phyloP scores from a whole-genome alignment of 30 jellyfish, hydroid and myxozoan species.

The Aurelia sp. region DNA sequence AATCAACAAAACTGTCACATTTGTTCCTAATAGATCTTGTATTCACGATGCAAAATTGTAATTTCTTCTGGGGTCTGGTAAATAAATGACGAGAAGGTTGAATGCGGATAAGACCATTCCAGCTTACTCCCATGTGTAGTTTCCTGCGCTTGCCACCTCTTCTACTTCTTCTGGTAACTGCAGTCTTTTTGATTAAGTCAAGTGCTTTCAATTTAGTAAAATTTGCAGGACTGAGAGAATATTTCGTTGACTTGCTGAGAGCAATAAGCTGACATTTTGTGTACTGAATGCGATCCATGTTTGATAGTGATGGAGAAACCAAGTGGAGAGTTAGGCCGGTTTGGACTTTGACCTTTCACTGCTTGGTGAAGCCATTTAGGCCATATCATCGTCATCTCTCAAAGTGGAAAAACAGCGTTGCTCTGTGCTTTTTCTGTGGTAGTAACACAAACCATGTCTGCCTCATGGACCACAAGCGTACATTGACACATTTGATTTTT shows the following conservation, averaged over 20 bases:
- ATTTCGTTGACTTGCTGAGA: too few species aligned
- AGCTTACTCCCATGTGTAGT: constrained; percentile 9
- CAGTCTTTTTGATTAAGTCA: constrained; percentile 1
- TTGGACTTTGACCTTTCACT: neutral
- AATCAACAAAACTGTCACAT: too few species aligned
- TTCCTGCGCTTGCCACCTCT: constrained; percentile 42
- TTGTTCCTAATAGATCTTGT: too few species aligned
- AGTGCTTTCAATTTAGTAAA: neutral
- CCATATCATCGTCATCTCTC: neutral
- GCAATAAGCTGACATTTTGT: too few species aligned
- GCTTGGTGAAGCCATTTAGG: neutral
- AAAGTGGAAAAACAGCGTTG: constrained; percentile 1
- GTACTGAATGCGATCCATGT: too few species aligned
- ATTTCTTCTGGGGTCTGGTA: too few species aligned
- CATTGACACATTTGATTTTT: too few species aligned
- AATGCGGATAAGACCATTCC: constrained; percentile 1
- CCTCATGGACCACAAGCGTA: too few species aligned
- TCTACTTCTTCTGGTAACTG: constrained; percentile 35
- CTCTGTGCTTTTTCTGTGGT: neutral
- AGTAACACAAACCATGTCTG: too few species aligned
- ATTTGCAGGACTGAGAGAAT: too few species aligned
- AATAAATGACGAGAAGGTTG: constrained; percentile 34
- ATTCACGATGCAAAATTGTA: too few species aligned
- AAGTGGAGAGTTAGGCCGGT: constrained; percentile 3
- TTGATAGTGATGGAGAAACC: neutral